Evolutionary conservation across 2,888 invertebrate genomes (phyloP).

Genomic region (Eumerus sabulonum): DNA sequence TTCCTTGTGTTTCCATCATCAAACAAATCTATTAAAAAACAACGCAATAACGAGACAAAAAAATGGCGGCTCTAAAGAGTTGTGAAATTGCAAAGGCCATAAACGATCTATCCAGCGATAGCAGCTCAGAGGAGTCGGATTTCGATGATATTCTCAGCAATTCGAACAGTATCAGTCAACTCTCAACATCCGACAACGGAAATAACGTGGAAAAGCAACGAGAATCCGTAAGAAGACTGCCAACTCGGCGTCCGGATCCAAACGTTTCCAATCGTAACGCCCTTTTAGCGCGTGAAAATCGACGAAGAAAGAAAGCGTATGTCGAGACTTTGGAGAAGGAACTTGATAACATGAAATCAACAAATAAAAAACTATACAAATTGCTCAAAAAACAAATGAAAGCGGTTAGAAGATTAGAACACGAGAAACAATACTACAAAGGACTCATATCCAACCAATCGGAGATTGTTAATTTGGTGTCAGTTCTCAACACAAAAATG

Average conservation of each 20-base stretch:
- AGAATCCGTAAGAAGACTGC: conserved; percentile 70
- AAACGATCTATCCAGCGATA: conserved; percentile 36
- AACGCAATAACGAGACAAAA: not conserved
- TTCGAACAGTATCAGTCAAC: conserved; percentile 22
- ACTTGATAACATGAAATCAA: conserved; percentile 77
- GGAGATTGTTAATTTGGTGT: conserved; percentile 80
- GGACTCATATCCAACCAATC: conserved; percentile 81
- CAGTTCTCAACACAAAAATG: conserved; percentile 75
- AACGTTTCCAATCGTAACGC: conserved; percentile 81
- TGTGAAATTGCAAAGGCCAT: conserved; percentile 43
- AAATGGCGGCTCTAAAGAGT: conserved; percentile 52
- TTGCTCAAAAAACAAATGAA: conserved; percentile 79
- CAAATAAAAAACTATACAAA: conserved; percentile 80
- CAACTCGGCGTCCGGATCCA: conserved; percentile 76
- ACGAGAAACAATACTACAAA: conserved; percentile 81
- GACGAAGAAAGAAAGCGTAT: conserved; percentile 82
- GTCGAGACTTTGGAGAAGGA: conserved; percentile 81
- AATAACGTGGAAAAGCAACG: conserved; percentile 34
- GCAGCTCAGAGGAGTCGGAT: conserved; percentile 52
- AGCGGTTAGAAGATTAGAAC: conserved; percentile 79
- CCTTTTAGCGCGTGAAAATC: conserved; percentile 82
- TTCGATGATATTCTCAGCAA: conserved; percentile 35
- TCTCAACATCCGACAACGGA: conserved; percentile 3
- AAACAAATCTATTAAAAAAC: conserved; percentile 1
- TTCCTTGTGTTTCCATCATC: conserved; percentile 60